Evolutionary conservation across 2,797 vertebrate species (phyloP), one percentile per base, ranked within the genome.

Genomic region (Netta rufina): DNA sequence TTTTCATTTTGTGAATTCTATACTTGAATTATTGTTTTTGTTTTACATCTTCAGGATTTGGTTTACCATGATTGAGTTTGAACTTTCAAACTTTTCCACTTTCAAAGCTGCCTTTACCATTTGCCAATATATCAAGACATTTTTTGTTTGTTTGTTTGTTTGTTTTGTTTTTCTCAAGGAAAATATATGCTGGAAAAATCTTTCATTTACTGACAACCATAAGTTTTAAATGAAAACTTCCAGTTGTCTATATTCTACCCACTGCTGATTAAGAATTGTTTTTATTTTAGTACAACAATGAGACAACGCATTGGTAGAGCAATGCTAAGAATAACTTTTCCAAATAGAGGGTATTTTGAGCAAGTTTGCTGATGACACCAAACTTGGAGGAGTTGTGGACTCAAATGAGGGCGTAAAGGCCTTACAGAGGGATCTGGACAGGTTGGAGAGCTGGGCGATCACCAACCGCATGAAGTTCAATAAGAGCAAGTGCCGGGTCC

Each of bases 141-240:
- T 15, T 41, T 41, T 41, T 41, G 14, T 41, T 41, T 16, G 41
- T 41, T 41, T 41, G 39, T 15, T 41, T 41, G 6, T 15, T 41
- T 79, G 58, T 5, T 39, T 65, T 2, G 1, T 66, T 86, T 87
- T 85, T 69, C 6, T 72, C 4, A n/a, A 84, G 49, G 9, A 75
- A 81, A 57, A 4, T 22, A 77, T 56, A 45, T 16, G 4, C 3
- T 56, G 5, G 38, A 82, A 89, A 74, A 28, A 18, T 0, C 0
- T 1, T 8, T 5, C 9, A n/a, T 45, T 70, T 91, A 70, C 36
- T 36, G 36, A 36, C 36, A 36, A 36, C 36, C 36, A 36, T 36
- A 36, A 62, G 8, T 58, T 79, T 92, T 66, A 92, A 89, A 89
- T 65, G 0, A 91, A 84, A 56, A 58, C 25, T 84, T 84, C n/a